Evolutionary conservation across 2,113 vertebrate species (phyloP).

Genomic region (Pitta sordida): DNA sequence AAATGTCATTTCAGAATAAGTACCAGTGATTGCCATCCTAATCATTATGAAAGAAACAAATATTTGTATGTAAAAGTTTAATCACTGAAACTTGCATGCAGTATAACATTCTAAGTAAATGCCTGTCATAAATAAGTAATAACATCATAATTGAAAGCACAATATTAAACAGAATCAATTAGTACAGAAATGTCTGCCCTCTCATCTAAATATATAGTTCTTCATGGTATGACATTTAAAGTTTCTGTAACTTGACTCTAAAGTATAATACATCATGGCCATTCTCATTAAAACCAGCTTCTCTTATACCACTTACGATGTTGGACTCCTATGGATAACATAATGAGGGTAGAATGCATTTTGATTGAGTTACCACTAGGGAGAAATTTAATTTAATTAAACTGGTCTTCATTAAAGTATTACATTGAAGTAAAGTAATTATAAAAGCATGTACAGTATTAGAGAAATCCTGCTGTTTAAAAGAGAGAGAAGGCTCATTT

Average conservation of each 20-base stretch:
- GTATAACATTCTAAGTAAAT: neutral
- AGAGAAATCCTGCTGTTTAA: conserved; percentile 61
- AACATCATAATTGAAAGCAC: conserved; percentile 44
- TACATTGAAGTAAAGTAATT: conserved; percentile 75
- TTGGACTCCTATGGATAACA: conserved; percentile 75
- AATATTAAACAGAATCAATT: conserved; percentile 58
- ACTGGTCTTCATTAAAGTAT: conserved; percentile 78
- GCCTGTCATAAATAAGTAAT: conserved; percentile 56
- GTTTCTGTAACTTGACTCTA: conserved; percentile 63
- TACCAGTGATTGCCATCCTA: neutral
- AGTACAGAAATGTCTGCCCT: conserved; percentile 49
- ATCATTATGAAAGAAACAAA: conserved; percentile 25
- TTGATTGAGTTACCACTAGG: conserved; percentile 78
- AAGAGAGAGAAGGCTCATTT: conserved; percentile 27
- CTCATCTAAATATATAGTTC: conserved; percentile 57
- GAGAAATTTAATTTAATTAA: conserved; percentile 83
- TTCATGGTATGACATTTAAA: conserved; percentile 57
- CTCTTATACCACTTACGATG: conserved; percentile 61
- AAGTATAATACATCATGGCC: conserved; percentile 61
- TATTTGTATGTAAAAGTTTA: conserved; percentile 49
- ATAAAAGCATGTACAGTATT: conserved; percentile 67
- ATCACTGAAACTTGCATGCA: neutral
- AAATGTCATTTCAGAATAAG: neutral
- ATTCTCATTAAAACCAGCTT: conserved; percentile 69
- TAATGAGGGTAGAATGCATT: conserved; percentile 77